These are phyloP conservation scores for Hippopotamyrus pictus DNA, from an alignment of 2,797 vertebrate genomes.

Conservation along the genomic window DNA sequence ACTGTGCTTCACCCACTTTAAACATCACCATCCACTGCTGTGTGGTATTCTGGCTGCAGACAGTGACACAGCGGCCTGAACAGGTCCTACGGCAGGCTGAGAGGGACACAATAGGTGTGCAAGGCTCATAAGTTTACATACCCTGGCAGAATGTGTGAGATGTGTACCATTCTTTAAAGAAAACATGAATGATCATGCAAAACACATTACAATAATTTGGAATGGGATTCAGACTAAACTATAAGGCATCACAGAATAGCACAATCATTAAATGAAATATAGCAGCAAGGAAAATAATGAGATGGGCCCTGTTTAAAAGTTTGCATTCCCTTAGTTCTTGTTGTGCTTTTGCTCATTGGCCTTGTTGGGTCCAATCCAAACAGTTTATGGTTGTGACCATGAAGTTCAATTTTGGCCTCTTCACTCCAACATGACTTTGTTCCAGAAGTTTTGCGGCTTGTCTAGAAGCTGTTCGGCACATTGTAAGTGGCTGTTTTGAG, in stretches of 20 bases:
- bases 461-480: no score
- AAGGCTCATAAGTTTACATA: neutral
- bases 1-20: no score
- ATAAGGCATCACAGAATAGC: neutral
- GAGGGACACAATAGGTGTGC: neutral
- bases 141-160: neutral
- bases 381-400: no score
- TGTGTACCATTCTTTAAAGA: no score
- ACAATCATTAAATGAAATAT: neutral
- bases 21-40: no score
- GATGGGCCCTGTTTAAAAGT: neutral
- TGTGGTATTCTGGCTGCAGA: neutral
- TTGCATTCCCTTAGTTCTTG: neutral
- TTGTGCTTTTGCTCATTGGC: no score
- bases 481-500: no score
- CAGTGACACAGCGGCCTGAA: neutral
- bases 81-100: neutral
- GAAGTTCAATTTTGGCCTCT: no score
- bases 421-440: no score
- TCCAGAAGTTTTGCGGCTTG: no score
- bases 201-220: neutral
- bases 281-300: no score
- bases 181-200: neutral
- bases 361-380: slow-evolving; percentile 26
- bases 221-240: neutral